phyloP scores from a whole-genome alignment of 2,888 invertebrate genomes.

The Drosophila affinis region DNA sequence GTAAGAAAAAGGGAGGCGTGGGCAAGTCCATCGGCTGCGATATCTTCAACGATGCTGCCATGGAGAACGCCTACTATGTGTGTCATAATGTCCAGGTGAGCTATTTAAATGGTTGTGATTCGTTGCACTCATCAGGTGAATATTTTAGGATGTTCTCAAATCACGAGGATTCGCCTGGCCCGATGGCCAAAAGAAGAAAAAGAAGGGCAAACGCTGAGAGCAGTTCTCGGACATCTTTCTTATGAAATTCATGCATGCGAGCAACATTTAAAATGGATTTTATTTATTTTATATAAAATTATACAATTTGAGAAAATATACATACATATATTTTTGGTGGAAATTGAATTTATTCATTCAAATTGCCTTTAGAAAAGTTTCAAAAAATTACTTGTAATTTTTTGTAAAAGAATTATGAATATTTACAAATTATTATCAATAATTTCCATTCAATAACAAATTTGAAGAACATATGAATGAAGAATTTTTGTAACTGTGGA shows the following conservation, averaged over 20 bases:
- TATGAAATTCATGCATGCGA: not conserved
- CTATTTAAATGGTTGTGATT: rapidly evolving
- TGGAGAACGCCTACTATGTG: conserved; percentile 97
- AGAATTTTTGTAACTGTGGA: no score
- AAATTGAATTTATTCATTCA: no score
- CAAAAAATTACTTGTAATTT: no score
- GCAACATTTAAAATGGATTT: not conserved
- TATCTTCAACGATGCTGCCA: conserved; percentile 94
- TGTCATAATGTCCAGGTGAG: conserved; percentile 94
- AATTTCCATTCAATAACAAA: no score
- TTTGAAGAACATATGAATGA: no score
- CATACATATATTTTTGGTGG: no score
- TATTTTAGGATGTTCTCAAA: conserved; percentile 89
- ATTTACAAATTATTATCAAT: no score
- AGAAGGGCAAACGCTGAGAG: conserved; percentile 88
- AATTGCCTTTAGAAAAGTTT: no score
- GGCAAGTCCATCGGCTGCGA: conserved; percentile 90
- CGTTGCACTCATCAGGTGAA: rapidly evolving
- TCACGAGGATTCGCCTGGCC: conserved; percentile 95
- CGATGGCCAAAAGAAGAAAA: conserved; percentile 93
- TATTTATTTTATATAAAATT: not conserved
- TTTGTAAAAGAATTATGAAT: no score
- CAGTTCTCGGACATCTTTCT: not conserved
- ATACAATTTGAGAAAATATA: not conserved
- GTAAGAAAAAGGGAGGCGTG: conserved; percentile 84